Evolutionary conservation across 1,140 invertebrate genomes (phyloP), one percentile per base, ranked within the genome.

Genomic region (Triops longicaudatus): DNA sequence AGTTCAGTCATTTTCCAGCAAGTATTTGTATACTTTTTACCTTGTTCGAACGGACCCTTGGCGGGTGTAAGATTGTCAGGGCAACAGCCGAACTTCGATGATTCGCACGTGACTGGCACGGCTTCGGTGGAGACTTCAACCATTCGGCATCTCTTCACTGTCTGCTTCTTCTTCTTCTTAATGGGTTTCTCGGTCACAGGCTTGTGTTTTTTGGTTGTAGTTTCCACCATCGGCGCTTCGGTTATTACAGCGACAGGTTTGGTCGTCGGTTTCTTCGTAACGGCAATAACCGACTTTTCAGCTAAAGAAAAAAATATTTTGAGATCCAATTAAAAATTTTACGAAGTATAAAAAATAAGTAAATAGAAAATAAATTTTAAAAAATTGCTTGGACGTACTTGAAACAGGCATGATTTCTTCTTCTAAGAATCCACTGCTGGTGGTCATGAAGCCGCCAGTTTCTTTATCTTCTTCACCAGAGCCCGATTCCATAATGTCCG

Each of bases 41-140:
- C 76, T 27, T 43, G 27, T 74, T 77, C 76, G 43, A 77, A 77
- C 9, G 76, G 76, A 81, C 96, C 97, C 81, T 87, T 84, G 28
- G 96, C 94, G 7, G 88, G 81, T 7, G 93, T 95, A 78, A 90
- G 88, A n/a, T 90, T 91, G 83, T 98, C 96, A n/a, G 90, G 90
- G 84, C 97, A 98, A 82, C 96, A 98, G 14, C 96, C 95, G 82
- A 91, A 97, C 79, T 89, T 83, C 14, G 90, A 88, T 26, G 86
- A 88, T 26, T 88, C 86, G 81, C 95, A 97, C 72, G n/a, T n/a
- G n/a, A n/a, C n/a, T n/a, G n/a, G n/a, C n/a, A n/a, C n/a, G n/a
- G n/a, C n/a, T n/a, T 85, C 85, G 7, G 75, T 78, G n/a, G 26
- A 73, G 5, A 42, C 72, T 43, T 75, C 74, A 26, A 76, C 63